A percentile compares a stretch with the other conserved stretches of the same genome.
phyloP scores from a whole-genome alignment of 2,113 vertebrate species.

The Meriones unguiculatus region DNA sequence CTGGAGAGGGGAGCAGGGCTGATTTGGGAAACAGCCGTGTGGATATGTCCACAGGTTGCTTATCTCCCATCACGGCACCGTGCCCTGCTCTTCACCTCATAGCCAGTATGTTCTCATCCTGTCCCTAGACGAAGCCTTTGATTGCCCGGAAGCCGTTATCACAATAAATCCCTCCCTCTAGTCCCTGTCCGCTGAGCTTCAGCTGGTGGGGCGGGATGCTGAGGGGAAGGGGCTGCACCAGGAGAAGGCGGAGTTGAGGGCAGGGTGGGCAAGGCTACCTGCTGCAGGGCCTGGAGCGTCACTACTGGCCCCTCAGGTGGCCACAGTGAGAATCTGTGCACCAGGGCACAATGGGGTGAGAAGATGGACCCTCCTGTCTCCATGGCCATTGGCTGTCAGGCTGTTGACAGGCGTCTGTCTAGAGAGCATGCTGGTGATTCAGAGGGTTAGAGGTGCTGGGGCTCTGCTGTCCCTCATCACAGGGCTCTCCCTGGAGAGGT shows the following conservation, averaged over 20 bases:
- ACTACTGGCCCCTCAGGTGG: fast-evolving
- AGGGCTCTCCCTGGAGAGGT: neutral
- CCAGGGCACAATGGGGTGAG: fast-evolving
- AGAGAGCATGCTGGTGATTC: neutral
- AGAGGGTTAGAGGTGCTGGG: neutral
- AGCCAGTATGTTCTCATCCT: no score
- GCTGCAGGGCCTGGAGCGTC: neutral
- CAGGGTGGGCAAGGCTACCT: no score
- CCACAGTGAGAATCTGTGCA: neutral
- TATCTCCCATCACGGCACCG: no score
- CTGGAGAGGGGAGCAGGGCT: neutral
- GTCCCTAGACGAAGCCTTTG: neutral
- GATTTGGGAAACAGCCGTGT: neutral
- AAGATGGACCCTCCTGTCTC: neutral
- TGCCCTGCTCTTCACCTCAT: neutral
- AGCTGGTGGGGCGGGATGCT: neutral
- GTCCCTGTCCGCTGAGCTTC: neutral
- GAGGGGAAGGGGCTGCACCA: neutral
- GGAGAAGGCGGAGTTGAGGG: neutral
- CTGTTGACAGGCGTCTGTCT: neutral
- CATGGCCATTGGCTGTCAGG: neutral
- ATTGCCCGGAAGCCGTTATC: neutral
- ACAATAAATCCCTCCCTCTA: neutral
- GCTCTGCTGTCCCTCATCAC: neutral
- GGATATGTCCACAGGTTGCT: neutral